Evolutionary conservation across 1,140 invertebrate species (phyloP).

Genomic region (Saccostrea glomerata): DNA sequence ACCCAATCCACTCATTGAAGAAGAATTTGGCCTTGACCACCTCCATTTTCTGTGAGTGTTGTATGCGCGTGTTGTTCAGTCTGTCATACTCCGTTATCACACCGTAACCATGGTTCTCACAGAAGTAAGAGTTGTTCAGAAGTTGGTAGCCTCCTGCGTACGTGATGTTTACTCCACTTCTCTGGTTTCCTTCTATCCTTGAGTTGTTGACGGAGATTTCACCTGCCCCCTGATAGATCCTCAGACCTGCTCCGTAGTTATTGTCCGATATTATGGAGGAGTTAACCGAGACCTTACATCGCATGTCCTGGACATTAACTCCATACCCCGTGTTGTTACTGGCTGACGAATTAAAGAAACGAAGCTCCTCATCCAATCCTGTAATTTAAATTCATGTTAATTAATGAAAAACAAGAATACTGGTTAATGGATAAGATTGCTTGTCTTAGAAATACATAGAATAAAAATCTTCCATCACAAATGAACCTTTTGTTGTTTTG

Average conservation of each 20-base stretch:
- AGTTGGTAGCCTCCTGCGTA: slow-evolving; percentile 94
- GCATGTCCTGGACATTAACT: slow-evolving; percentile 75
- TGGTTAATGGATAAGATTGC: too few species aligned
- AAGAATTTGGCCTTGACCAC: slow-evolving; percentile 68
- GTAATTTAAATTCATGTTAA: slow-evolving; percentile 25
- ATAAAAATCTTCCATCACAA: too few species aligned
- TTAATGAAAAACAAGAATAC: too few species aligned
- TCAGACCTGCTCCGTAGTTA: slow-evolving; percentile 75
- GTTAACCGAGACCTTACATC: slow-evolving; percentile 74
- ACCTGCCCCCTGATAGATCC: slow-evolving; percentile 76
- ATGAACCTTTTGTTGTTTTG: too few species aligned
- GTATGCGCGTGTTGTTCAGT: slow-evolving; percentile 71
- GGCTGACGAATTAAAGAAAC: slow-evolving; percentile 70
- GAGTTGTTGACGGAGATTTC: slow-evolving; percentile 75
- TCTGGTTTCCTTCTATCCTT: slow-evolving; percentile 69
- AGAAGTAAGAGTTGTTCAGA: slow-evolving; percentile 88
- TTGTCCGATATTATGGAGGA: slow-evolving; percentile 72
- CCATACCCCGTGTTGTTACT: slow-evolving; percentile 76
- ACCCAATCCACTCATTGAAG: slow-evolving; percentile 73
- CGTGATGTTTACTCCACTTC: slow-evolving; percentile 86
- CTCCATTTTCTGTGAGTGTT: slow-evolving; percentile 69
- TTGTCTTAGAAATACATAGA: too few species aligned
- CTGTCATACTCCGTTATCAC: slow-evolving; percentile 71
- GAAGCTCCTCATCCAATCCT: slow-evolving; percentile 72
- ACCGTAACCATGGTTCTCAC: slow-evolving; percentile 74